Base-by-base conservation (phyloP, 2,113 vertebrate species). In the Ammospiza nelsoni region DNA sequence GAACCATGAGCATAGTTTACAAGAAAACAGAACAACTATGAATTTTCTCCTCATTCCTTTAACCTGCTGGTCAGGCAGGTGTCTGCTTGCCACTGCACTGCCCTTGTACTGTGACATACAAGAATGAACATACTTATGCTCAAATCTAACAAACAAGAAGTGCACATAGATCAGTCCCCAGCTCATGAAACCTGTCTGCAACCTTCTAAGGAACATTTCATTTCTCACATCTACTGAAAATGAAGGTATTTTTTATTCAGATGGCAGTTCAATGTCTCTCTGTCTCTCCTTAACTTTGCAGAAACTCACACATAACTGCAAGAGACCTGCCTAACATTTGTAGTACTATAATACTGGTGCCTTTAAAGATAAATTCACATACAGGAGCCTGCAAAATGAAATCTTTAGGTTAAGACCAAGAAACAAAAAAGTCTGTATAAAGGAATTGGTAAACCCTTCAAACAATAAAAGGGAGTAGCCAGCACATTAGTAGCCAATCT, bases 121-220 rank as follows among this genome's bases (percentile, higher is more conserved):
- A 85, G 51, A 89, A 89, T 83, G 90, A 93, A 93, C 55, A 80
- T 69, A 88, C 74, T 92, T 94, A 83, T 63, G 63, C 59, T 88
- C 48, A 59, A 54, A 76, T 75, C 37, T 88, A 86, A 79, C 46
- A 93, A 92, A 72, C 41, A 90, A 85, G 71, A 93, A 58, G 23
- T 77, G 51, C 43, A 79, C 79, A 73, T 66, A 90, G 62, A 95
- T 94, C 86, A 95, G 68, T 33, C 12, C 25, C 13, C 48, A 74
- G 51, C 4, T 11, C 73, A 63, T 59, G 59, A 93, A 96, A 94
- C 9, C 43, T 63, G 39, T 52, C 61, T 81, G 80, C 83, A 92
- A 9, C 61, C 86, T 94, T 97, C 80, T 89, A 67, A 84, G 58
- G 57, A 92, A 49, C 52, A 66, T 71, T 84, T 77, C 7, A 81